Conservation (phyloP, 2,797 vertebrate species). For the Leptodactylus fallax region DNA sequence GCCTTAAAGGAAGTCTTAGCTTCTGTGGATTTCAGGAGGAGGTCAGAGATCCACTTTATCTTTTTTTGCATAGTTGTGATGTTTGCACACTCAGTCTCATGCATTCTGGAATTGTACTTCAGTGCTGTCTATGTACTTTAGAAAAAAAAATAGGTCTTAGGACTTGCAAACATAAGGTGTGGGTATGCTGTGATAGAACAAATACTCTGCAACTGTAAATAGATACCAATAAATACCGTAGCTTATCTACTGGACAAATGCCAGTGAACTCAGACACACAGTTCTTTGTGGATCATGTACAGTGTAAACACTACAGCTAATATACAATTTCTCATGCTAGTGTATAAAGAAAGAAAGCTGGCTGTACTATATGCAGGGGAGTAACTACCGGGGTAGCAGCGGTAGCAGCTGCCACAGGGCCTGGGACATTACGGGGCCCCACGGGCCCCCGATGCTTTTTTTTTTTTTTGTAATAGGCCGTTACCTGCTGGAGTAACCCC, state of each 20-base stretch:
- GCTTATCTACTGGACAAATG: background rate
- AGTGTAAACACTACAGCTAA: background rate
- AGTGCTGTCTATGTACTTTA: background rate
- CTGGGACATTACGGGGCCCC: too few relatives aligned
- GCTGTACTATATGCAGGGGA: background rate
- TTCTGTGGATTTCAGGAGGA: too few relatives aligned
- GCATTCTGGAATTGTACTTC: background rate
- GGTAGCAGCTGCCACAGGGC: too few relatives aligned
- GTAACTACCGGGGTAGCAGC: too few relatives aligned
- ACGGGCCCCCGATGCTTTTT: too few relatives aligned
- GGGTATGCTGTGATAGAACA: background rate
- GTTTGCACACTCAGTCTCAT: background rate
- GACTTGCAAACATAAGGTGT: conserved; percentile 1
- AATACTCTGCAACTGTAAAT: conserved; percentile 6
- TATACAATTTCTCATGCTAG: background rate
- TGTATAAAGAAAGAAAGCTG: background rate
- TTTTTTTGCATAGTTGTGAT: too few relatives aligned
- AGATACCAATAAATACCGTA: too few relatives aligned
- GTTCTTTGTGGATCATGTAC: background rate
- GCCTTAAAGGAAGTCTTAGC: too few relatives aligned
- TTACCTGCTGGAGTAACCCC: too few relatives aligned
- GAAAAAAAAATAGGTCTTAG: background rate
- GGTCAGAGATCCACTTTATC: too few relatives aligned
- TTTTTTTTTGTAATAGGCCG: too few relatives aligned
- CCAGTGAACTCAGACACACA: background rate